Percentiles rank a stretch among this genome's conserved stretches.
Evolutionary conservation across 1,140 invertebrate species (phyloP).

Genomic region (Leucophenga varia): DNA sequence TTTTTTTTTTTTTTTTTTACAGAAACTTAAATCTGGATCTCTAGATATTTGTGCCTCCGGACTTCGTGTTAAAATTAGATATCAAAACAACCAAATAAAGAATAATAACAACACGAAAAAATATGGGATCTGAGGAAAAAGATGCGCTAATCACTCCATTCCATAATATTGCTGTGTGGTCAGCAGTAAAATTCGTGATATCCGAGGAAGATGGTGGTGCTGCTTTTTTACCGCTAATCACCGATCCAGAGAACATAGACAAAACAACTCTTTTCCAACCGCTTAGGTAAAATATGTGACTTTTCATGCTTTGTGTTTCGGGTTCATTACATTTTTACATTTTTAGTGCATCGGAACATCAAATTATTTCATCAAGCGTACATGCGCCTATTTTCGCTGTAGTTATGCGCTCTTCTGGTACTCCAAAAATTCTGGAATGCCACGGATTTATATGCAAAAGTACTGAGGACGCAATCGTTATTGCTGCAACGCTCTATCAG

Average conservation of each 20-base stretch:
- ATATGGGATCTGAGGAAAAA: constrained; percentile 14
- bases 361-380: constrained; percentile 51
- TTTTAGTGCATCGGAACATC: constrained; percentile 40
- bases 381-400: constrained; percentile 89
- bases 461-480: constrained; percentile 85
- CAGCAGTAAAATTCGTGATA: constrained; percentile 76
- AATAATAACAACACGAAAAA: constrained; percentile 6
- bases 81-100: constrained; percentile 3
- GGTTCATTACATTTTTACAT: background rate
- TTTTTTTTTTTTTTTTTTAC: background rate
- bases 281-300: constrained; percentile 29
- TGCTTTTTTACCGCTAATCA: constrained; percentile 83
- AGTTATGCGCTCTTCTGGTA: constrained; percentile 79
- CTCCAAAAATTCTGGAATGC: constrained; percentile 79
- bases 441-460: constrained; percentile 87
- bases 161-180: constrained; percentile 88
- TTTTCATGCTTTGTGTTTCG: background rate
- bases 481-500: constrained; percentile 86
- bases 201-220: constrained; percentile 59
- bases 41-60: constrained; percentile 72
- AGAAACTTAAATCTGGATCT: constrained; percentile 56
- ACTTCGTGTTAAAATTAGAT: constrained; percentile 60
- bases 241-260: constrained; percentile 78
- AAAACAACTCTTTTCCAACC: constrained; percentile 67
- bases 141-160: constrained; percentile 72